A percentile compares a stretch with the other conserved stretches of the same genome.
Evolutionary conservation across 2,888 invertebrate species (phyloP).

Genomic region (Macaria notata): DNA sequence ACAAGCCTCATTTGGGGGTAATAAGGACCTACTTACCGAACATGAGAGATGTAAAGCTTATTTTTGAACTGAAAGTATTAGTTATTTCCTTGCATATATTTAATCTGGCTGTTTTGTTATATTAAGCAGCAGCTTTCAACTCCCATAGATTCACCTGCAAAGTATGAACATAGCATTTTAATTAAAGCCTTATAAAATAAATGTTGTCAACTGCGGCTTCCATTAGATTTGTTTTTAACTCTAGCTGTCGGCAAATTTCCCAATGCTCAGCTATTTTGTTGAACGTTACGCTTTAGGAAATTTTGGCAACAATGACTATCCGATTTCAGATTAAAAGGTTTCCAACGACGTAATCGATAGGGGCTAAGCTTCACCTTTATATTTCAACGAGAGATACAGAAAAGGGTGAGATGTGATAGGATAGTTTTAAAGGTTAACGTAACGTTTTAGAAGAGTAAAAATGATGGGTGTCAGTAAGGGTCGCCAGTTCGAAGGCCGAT

Average conservation of each 20-base stretch:
- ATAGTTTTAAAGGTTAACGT: conserved; percentile 35
- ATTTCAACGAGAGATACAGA: conserved; percentile 18
- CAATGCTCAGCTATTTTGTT: neutral
- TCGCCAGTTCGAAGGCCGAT: conserved; percentile 11
- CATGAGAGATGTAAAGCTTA: no score
- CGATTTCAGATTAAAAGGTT: conserved; percentile 5
- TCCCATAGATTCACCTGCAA: no score
- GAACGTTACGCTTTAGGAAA: neutral
- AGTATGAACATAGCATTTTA: neutral
- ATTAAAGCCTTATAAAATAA: neutral
- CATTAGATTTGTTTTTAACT: neutral
- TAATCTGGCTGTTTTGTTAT: no score
- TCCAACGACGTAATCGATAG: conserved; percentile 10
- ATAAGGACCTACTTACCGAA: no score
- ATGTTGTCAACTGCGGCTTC: neutral
- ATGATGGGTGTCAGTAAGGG: conserved; percentile 31
- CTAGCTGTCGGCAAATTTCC: neutral
- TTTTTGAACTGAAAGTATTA: no score
- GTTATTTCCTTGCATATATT: no score
- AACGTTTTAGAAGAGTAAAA: conserved; percentile 30
- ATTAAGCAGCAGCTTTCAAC: no score
- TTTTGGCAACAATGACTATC: conserved; percentile 5
- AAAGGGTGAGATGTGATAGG: conserved; percentile 27
- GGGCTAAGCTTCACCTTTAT: conserved; percentile 9
- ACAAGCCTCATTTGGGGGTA: no score